phyloP scores from a whole-genome alignment of 2,888 invertebrate species.

The Cephus rjabovi region DNA sequence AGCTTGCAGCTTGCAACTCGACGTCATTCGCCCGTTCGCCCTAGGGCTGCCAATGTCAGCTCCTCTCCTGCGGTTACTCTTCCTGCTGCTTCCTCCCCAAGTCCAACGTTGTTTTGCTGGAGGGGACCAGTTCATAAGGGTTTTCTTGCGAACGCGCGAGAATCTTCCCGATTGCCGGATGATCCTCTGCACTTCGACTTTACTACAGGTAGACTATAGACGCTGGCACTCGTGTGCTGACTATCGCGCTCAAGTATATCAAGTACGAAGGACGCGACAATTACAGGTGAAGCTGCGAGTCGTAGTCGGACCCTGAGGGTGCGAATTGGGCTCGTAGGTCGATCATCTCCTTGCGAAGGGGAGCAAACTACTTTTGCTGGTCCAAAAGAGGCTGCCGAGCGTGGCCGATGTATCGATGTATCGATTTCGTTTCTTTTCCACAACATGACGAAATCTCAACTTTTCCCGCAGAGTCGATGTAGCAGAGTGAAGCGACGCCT shows the following conservation, averaged over 20 bases:
- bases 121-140: neutral
- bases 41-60: neutral
- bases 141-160: neutral
- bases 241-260: too few relatives aligned
- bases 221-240: too few relatives aligned
- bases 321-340: neutral
- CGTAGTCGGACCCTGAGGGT: neutral
- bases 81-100: neutral
- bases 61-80: neutral
- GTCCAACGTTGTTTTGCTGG: neutral
- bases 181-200: too few relatives aligned
- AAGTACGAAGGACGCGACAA: too few relatives aligned
- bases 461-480: conserved; percentile 23
- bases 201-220: too few relatives aligned
- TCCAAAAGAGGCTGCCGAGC: neutral
- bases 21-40: neutral
- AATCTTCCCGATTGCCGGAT: too few relatives aligned
- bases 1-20: neutral
- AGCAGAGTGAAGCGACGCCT: neutral
- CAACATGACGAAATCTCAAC: conserved; percentile 40
- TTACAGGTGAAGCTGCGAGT: too few relatives aligned
- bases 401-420: conserved; percentile 31
- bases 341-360: too few relatives aligned
- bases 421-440: conserved; percentile 48
- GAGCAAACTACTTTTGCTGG: too few relatives aligned